Evolutionary conservation across 1,140 invertebrate genomes (phyloP), one percentile per base, ranked within the genome.

Genomic region (Brevipalpus yothersi): DNA sequence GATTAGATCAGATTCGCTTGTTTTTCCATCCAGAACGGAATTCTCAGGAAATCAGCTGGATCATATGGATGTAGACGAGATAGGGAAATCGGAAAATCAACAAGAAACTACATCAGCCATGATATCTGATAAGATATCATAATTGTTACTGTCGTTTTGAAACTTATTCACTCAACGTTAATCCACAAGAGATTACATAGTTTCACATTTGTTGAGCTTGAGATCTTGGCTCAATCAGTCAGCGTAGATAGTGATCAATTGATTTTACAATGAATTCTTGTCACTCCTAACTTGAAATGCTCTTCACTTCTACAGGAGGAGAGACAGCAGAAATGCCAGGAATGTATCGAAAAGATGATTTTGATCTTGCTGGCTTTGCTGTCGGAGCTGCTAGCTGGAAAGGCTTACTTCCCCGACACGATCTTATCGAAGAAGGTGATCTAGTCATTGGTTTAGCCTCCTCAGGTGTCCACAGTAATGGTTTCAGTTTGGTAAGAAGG

Each of bases 291-390:
- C 31, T 31, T 31, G 31, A 31, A 31, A 31, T 31, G n/a, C n/a
- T 61, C 42, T 56, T 43, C 4, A 63, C 21, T 47, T 42, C 62
- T 69, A 9, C 71, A 82, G 91, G 86, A 58, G 88, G 89, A 3
- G 91, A 97, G 75, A 92, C 89, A 12, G 88, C 92, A 0, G 91
- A 96, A 71, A 90, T 97, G 84, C 90, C 93, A 1, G 84, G 87
- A 41, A 82, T 97, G 76, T 97, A 96, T 71, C 71, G 73, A 4
- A 69, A 76, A 4, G 82, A 88, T 47, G 69, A 72, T 45, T 96
- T 93, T 70, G 92, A 97, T 72, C 71, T 97, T 23, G 92, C 91
- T 15, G 93, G 93, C 12, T 97, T 96, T 75, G 80, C 87, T 15
- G 82, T 96, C 23, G 93, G 92, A 21, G 86, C 84, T 19, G 84